Base-by-base conservation (phyloP, 2,113 vertebrate species). In the Illadopsis cleaveri region DNA sequence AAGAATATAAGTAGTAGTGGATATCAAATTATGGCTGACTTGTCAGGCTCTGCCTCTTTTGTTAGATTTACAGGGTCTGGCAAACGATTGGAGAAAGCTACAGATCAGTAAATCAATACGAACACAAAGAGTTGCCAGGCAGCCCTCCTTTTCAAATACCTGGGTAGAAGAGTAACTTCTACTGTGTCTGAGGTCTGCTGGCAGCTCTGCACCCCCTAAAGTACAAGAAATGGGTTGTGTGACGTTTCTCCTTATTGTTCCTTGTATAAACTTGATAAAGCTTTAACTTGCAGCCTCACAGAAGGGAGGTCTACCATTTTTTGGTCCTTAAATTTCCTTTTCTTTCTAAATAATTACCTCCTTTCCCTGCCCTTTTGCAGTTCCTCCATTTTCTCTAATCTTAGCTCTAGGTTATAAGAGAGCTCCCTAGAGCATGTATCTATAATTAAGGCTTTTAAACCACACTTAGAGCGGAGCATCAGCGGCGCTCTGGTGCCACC, bases 401-500 rank as follows among this genome's bases (percentile, higher is more conserved):
- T 96, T 91, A 76, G 91, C 91, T 93, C 27, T 65, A 35, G 93
- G 81, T 95, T 96, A 82, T 91, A 25, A 94, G 65, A 75, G 84
- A 89, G 33, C 83, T 95, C 93, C 94, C 95, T 82, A 44, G 91
- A 87, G 94, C 53, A 72, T 69, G 12, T 66, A 45, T 81, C 57
- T 82, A 64, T 91, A 94, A 96, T 94, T 97, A 95, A 91, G 37
- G 83, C 69, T 92, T 95, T 95, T 94, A 91, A 95, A 91, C 81
- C 77, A 86, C 69, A 71, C 57, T 93, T 91, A 33, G 33, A 79
- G 69, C 27, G 25, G 69, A 78, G 77, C 60, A 58, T 50, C 68
- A 64, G 83, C 23, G 1, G 38, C 17, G 56, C n/a, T 81, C 31
- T 10, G 4, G 44, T 66, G 45, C 3, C 10, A 24, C 72, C 4